Conservation (phyloP, 2,113 vertebrate species). For the Ursus arctos region DNA sequence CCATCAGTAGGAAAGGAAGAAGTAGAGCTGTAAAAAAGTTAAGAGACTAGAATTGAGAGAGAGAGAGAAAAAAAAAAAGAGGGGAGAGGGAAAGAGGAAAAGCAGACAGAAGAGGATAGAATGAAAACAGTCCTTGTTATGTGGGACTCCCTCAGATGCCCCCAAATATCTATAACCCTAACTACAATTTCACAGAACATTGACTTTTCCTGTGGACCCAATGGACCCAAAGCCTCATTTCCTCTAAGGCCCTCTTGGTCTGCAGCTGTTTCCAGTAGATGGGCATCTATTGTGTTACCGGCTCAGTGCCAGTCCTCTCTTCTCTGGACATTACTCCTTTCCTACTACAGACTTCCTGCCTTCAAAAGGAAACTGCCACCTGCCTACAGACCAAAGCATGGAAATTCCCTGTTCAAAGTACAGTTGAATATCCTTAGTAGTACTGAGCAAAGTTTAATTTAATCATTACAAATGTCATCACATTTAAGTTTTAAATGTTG, state of each 20-base stretch:
- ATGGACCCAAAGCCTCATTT: not conserved
- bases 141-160: not conserved
- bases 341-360: too few species aligned
- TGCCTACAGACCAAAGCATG: not conserved
- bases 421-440: not conserved
- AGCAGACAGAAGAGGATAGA: not conserved
- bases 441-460: not conserved
- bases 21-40: not conserved
- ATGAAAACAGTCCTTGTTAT: not conserved
- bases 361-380: not conserved
- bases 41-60: not conserved
- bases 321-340: not conserved
- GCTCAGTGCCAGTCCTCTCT: accelerated
- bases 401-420: not conserved
- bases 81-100: not conserved
- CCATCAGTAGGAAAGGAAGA: not conserved
- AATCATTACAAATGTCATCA: not conserved
- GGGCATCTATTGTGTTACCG: accelerated
- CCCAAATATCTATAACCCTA: not conserved
- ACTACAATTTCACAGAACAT: not conserved
- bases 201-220: not conserved
- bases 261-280: not conserved
- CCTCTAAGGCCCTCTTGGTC: not conserved
- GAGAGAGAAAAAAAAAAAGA: not conserved
- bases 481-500: not conserved